A percentile compares a stretch with the other conserved stretches of the same genome.
These are phyloP conservation scores for Pomacea canaliculata DNA, from an alignment of 2,888 invertebrate species.

Conservation along the genomic window DNA sequence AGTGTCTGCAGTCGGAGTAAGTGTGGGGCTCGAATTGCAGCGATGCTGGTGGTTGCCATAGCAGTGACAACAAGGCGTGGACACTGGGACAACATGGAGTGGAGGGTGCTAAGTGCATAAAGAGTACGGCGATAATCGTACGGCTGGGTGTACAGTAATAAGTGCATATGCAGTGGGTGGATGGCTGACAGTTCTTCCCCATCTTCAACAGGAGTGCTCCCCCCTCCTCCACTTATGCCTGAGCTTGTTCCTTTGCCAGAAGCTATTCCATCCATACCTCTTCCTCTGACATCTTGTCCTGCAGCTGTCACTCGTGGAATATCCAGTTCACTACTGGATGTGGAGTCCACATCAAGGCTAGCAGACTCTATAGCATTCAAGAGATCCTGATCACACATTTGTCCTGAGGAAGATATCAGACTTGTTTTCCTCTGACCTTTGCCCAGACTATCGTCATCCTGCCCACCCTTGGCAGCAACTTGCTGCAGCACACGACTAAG, in stretches of 20 bases:
- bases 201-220: conserved; percentile 1
- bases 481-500: conserved; percentile 24
- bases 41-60: conserved; percentile 81
- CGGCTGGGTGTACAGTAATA: conserved; percentile 84
- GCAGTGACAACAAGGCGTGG: conserved; percentile 82
- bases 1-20: conserved; percentile 74
- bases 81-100: conserved; percentile 80
- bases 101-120: conserved; percentile 82
- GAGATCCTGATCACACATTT: conserved; percentile 50
- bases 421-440: conserved; percentile 18
- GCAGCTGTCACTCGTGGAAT: conserved; percentile 16
- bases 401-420: conserved; percentile 37
- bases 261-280: neutral
- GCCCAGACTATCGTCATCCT: neutral
- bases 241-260: neutral
- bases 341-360: conserved; percentile 53
- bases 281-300: conserved; percentile 16
- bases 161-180: conserved; percentile 85
- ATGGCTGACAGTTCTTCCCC: conserved; percentile 67
- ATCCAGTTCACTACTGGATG: conserved; percentile 55
- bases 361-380: conserved; percentile 50
- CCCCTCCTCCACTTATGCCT: neutral
- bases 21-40: conserved; percentile 69
- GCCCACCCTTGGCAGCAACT: conserved; percentile 9
- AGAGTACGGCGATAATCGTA: conserved; percentile 82